Evolutionary conservation across 2,888 invertebrate genomes (phyloP).

Genomic region (Platycnemis pennipes): DNA sequence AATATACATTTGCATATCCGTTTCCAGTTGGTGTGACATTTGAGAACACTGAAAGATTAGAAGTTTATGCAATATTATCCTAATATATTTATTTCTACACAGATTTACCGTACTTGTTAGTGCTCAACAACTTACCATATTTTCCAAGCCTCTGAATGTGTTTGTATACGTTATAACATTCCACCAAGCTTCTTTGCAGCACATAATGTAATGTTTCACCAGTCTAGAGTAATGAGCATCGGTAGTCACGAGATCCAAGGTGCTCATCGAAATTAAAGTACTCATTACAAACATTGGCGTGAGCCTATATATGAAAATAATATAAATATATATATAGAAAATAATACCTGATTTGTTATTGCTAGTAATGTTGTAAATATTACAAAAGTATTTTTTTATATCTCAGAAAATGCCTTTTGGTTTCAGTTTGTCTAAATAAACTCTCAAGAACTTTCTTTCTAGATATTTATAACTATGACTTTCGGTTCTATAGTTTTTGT

Average conservation of each 20-base stretch:
- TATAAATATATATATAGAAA: too few relatives aligned
- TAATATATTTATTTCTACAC: not conserved
- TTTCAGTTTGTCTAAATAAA: too few relatives aligned
- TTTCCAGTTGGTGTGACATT: conserved; percentile 70
- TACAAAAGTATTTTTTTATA: too few relatives aligned
- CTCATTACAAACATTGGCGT: conserved; percentile 39
- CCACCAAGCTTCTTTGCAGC: conserved; percentile 34
- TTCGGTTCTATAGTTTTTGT: too few relatives aligned
- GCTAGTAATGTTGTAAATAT: too few relatives aligned
- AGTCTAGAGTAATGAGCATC: conserved; percentile 23
- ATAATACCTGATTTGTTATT: too few relatives aligned
- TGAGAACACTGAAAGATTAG: conserved; percentile 69
- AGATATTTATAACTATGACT: too few relatives aligned
- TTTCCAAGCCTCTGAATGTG: conserved; percentile 16
- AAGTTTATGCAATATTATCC: not conserved
- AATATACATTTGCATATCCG: conserved; percentile 70
- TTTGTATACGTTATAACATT: conserved; percentile 51
- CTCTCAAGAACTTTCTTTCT: too few relatives aligned
- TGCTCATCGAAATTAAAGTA: not conserved
- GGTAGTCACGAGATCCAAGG: not conserved
- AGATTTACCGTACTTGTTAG: not conserved
- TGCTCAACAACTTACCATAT: conserved; percentile 44
- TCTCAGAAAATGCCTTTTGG: too few relatives aligned
- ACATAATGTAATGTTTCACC: not conserved
- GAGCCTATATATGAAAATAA: too few relatives aligned